These are phyloP conservation scores for Pithys albifrons DNA, from an alignment of 2,113 vertebrate genomes.

Conservation along the genomic window DNA sequence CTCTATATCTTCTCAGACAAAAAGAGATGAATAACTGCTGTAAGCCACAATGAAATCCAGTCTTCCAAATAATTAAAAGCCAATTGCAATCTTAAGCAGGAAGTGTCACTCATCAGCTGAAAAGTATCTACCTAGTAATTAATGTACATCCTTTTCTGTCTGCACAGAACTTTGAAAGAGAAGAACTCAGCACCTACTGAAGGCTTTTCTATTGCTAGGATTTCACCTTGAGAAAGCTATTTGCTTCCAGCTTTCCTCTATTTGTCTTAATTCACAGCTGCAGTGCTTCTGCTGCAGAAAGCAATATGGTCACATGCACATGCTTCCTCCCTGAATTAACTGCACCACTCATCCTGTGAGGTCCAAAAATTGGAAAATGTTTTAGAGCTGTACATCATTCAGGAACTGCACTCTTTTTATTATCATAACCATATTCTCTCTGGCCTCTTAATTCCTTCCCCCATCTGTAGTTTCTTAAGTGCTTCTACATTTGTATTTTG, in stretches of 20 bases:
- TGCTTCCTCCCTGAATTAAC: not conserved
- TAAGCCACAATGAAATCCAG: slow-evolving; percentile 18
- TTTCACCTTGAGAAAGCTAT: slow-evolving; percentile 1
- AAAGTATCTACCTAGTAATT: slow-evolving; percentile 7
- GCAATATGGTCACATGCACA: not conserved
- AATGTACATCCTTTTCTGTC: not conserved
- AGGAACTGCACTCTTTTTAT: slow-evolving; percentile 20
- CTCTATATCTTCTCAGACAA: not conserved
- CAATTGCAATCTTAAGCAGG: not conserved
- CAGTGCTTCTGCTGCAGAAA: not conserved
- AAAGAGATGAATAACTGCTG: slow-evolving; percentile 9
- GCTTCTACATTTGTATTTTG: slow-evolving; percentile 17
- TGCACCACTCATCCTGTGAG: slow-evolving; percentile 29
- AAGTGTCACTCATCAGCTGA: slow-evolving; percentile 36
- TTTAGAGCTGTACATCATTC: not conserved
- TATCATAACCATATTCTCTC: not conserved
- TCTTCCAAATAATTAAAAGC: slow-evolving; percentile 55
- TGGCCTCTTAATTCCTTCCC: not conserved
- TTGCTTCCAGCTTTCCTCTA: not conserved
- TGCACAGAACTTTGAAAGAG: not conserved
- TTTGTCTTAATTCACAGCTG: slow-evolving; percentile 9
- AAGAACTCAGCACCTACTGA: not conserved
- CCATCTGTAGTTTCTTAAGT: slow-evolving; percentile 32
- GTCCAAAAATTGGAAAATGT: not conserved
- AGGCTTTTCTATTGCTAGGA: not conserved